These are phyloP conservation scores for Drosophila multiciliata DNA, from an alignment of 2,888 invertebrate species.

Conservation along the genomic window DNA sequence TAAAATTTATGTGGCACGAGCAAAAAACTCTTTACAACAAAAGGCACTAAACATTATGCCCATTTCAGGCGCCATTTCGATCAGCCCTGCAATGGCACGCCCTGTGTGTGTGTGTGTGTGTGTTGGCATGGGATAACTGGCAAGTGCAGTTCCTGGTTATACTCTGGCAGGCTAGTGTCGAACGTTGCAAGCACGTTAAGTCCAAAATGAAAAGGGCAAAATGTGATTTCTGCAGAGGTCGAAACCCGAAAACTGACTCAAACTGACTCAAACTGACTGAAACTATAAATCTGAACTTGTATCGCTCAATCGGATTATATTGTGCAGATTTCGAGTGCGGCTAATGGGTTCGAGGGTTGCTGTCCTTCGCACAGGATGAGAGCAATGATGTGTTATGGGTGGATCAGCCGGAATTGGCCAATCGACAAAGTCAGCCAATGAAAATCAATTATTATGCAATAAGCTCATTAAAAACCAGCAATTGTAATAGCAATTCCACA, in stretches of 20 bases:
- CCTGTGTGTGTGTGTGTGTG: slow-evolving; percentile 20
- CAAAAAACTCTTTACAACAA: slow-evolving; percentile 72
- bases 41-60: slow-evolving; percentile 75
- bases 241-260: background rate
- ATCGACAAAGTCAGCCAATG: slow-evolving; percentile 28
- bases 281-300: slow-evolving; percentile 6
- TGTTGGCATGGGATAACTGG: slow-evolving; percentile 38
- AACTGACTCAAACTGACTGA: background rate
- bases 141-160: slow-evolving; percentile 37
- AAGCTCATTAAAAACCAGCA: slow-evolving; percentile 45
- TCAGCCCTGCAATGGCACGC: slow-evolving; percentile 46
- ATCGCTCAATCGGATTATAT: background rate
- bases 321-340: background rate
- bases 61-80: slow-evolving; percentile 41
- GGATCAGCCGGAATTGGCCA: background rate
- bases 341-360: background rate
- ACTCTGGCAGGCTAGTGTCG: slow-evolving; percentile 9
- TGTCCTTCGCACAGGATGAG: background rate
- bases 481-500: slow-evolving; percentile 18
- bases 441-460: slow-evolving; percentile 73
- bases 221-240: slow-evolving; percentile 17
- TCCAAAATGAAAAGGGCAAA: slow-evolving; percentile 19
- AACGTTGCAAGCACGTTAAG: slow-evolving; percentile 20
- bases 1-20: slow-evolving; percentile 67
- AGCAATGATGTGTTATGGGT: background rate